Evolutionary conservation across 2,888 invertebrate genomes (phyloP).

Genomic region (Coelopa pilipes): DNA sequence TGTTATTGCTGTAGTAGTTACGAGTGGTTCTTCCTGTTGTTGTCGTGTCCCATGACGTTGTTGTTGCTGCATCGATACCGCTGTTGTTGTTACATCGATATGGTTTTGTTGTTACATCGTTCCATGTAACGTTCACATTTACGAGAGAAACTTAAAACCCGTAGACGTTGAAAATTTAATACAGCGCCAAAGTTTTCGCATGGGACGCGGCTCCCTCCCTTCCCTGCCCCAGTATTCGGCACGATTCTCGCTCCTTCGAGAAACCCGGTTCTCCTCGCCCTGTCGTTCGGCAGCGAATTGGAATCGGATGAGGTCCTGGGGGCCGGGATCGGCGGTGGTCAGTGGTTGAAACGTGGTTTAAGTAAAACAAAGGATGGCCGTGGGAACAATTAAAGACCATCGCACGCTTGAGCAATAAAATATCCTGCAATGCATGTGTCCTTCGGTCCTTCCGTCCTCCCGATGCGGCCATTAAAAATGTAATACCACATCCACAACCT

Average conservation of each 20-base stretch:
- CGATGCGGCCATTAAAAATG: slow-evolving; percentile 22
- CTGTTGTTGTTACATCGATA: too few relatives aligned
- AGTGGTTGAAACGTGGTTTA: slow-evolving; percentile 21
- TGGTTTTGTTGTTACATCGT: too few relatives aligned
- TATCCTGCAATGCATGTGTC: background rate
- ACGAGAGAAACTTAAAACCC: slow-evolving; percentile 15
- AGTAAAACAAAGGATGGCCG: slow-evolving; percentile 22
- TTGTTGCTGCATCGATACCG: too few relatives aligned
- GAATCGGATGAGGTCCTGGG: too few relatives aligned
- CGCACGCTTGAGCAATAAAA: slow-evolving; percentile 32
- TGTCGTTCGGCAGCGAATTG: too few relatives aligned
- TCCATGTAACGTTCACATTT: slow-evolving; percentile 19
- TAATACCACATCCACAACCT: background rate
- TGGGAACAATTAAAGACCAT: slow-evolving; percentile 29
- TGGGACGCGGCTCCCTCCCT: background rate
- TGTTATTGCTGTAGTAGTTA: too few relatives aligned
- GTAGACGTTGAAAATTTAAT: slow-evolving; percentile 5
- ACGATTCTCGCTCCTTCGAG: too few relatives aligned
- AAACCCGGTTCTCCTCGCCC: too few relatives aligned
- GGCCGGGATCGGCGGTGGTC: too few relatives aligned
- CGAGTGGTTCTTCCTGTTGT: slow-evolving; percentile 1
- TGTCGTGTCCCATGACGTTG: background rate
- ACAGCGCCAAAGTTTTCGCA: background rate
- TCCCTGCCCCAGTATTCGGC: too few relatives aligned
- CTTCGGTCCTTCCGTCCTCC: background rate